Base-by-base conservation (phyloP, 2,888 invertebrate species). In the Digitonthophagus gazella region DNA sequence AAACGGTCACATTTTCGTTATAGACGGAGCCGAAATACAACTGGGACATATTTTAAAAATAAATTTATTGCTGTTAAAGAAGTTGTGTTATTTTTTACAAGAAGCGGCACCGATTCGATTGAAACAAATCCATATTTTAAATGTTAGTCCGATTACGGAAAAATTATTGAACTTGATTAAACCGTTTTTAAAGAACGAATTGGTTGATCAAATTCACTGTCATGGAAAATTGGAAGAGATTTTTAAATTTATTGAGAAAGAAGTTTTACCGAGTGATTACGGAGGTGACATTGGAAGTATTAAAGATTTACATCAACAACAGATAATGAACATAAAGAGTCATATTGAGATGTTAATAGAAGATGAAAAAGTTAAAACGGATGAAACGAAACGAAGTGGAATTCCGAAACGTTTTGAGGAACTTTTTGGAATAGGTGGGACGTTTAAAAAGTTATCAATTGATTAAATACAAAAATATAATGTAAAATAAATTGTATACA, bases 291-390 rank as follows among this genome's bases (percentile, higher is more conserved):
- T 57, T 11, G 64, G 55, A 3, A 67, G 11, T 11, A 28, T 69
- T n/a, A n/a, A 55, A 15, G 67, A 67, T n/a, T 58, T n/a, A n/a
- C n/a, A n/a, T n/a, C n/a, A n/a, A n/a, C n/a, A n/a, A n/a, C n/a
- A n/a, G n/a, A 78, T 0, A 77, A 81, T 71, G 75, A 78, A 2
- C 76, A 76, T 0, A 83, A 70, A 83, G 81, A n/a, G n/a, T n/a
- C n/a, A n/a, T n/a, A n/a, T n/a, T n/a, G n/a, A 76, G 0, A 83
- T 77, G 77, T 82, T 79, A 71, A 65, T 80, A 75, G 83, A 84
- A 1, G 89, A 90, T 74, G 83, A 82, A 70, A 83, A 81, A 15
- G 83, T 84, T 75, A 82, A 86, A 55, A 87, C 89, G 0, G 67
- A 74, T 55, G 74, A 74, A 54, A 44, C 66, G 20, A 70, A 72